Evolutionary conservation across 2,797 vertebrate genomes (phyloP).

Genomic region (Poeciliopsis paucimaculata): DNA sequence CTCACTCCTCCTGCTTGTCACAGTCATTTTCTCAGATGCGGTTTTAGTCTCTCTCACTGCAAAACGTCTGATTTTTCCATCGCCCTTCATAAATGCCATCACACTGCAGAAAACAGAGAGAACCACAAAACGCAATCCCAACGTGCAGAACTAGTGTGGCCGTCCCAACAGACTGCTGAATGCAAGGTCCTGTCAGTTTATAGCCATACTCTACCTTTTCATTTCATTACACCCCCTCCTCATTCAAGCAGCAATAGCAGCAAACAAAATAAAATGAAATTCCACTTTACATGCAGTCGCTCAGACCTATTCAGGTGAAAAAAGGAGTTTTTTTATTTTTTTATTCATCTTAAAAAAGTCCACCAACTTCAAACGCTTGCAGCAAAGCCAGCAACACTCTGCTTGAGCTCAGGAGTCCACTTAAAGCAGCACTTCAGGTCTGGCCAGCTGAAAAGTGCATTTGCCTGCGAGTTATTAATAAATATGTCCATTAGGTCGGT

Average conservation of each 20-base stretch:
- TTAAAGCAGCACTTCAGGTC: conserved; percentile 24
- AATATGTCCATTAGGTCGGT: conserved; percentile 32
- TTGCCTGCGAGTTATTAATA: conserved; percentile 43
- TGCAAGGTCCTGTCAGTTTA: conserved; percentile 38
- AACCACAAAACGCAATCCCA: conserved; percentile 48
- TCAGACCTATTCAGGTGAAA: conserved; percentile 26
- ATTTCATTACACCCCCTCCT: conserved; percentile 32
- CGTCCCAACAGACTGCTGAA: conserved; percentile 26
- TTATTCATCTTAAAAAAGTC: conserved; percentile 24
- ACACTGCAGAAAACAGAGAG: conserved; percentile 41
- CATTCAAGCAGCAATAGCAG: conserved; percentile 44
- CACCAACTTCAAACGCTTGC: conserved; percentile 17
- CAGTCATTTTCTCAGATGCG: conserved; percentile 39
- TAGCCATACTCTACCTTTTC: conserved; percentile 38
- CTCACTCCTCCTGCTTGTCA: conserved; percentile 49
- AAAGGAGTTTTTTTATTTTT: conserved; percentile 19
- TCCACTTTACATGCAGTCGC: conserved; percentile 37
- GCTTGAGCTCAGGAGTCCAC: conserved; percentile 10
- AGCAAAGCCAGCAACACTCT: neutral
- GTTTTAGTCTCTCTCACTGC: conserved; percentile 37
- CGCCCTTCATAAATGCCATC: conserved; percentile 45
- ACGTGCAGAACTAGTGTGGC: conserved; percentile 33
- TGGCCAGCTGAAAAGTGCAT: conserved; percentile 22
- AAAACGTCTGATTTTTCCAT: conserved; percentile 65
- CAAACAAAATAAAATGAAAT: conserved; percentile 56